Evolutionary conservation across 2,797 vertebrate genomes (phyloP).

Genomic region (Chromis chromis): DNA sequence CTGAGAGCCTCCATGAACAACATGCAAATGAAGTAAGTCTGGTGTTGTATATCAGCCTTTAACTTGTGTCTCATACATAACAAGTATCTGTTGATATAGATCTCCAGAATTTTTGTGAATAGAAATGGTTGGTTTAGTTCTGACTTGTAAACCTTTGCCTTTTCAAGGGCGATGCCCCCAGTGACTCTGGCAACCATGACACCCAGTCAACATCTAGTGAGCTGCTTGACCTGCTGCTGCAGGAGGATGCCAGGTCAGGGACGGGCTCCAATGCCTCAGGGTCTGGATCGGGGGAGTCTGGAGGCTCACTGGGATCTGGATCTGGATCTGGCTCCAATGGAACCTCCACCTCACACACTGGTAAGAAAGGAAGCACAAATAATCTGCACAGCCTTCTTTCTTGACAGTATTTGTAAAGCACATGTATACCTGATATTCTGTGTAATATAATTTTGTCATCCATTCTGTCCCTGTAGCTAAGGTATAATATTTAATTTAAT

Average conservation of each 20-base stretch:
- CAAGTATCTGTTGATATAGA: neutral
- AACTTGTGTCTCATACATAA: neutral
- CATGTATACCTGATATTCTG: neutral
- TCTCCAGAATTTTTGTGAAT: neutral
- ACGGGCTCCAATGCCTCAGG: conserved; percentile 85
- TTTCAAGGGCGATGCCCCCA: conserved; percentile 73
- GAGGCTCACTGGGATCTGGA: conserved; percentile 77
- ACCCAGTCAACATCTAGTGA: conserved; percentile 79
- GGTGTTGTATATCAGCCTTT: neutral
- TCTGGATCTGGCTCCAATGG: conserved; percentile 80
- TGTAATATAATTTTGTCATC: neutral
- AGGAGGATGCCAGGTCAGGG: conserved; percentile 80
- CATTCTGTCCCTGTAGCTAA: neutral
- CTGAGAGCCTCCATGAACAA: conserved; percentile 76
- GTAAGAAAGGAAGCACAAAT: conserved; percentile 58
- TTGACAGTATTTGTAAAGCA: neutral
- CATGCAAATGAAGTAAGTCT: conserved; percentile 69
- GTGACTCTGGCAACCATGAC: conserved; percentile 78
- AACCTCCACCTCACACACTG: conserved; percentile 84
- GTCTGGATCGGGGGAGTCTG: conserved; percentile 82
- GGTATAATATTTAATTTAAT: neutral
- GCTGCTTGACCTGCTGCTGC: conserved; percentile 77
- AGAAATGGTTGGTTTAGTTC: neutral
- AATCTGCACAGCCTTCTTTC: neutral
- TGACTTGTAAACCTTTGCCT: conserved; percentile 22